Evolutionary conservation across 2,797 vertebrate species (phyloP), one percentile per base, ranked within the genome.

Genomic region (Eurystomus glaucurus): DNA sequence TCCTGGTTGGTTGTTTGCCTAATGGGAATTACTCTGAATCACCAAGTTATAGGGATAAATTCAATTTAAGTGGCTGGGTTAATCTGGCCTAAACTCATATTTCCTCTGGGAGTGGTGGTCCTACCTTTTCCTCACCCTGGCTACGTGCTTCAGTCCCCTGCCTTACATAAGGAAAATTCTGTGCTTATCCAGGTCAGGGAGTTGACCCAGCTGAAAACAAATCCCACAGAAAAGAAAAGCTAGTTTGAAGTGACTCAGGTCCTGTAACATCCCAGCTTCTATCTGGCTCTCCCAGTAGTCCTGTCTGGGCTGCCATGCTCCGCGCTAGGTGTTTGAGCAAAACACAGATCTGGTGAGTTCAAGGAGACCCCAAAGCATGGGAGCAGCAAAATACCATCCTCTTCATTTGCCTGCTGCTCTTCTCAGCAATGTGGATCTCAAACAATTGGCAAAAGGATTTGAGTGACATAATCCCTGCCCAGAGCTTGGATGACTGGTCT

Each of bases 271-370:
- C 29, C 15, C 12, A 9, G 33, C 33, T 77, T 77, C 46, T 77
- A 1, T 17, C 25, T 77, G 41, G 4, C 11, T 43, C 8, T 48
- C 33, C 35, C 14, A 48, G 13, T 26, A 79, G 39, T 43, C n/a
- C 33, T 65, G 45, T 4, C 16, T 1, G 1, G 10, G 11, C 19
- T 77, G 46, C 28, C 12, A 1, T 14, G n/a, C 29, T 62, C 1
- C 2, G 18, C 35, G 41, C 25, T 60, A 35, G 13, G 7, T 14
- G 14, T 39, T n/a, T n/a, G 48, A 75, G 22, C 13, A 77, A 55
- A 60, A 60, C 1, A 1, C 16, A 48, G 6, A 22, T 70, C 76
- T 80, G n/a, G 23, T 5, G 54, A 75, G 28, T 35, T 90, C 8
- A 10, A 45, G 50, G 22, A 57, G 41, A 46, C 12, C 12, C 29